Base-by-base conservation (phyloP, 2,797 vertebrate genomes). In the Eulemur albifrons region DNA sequence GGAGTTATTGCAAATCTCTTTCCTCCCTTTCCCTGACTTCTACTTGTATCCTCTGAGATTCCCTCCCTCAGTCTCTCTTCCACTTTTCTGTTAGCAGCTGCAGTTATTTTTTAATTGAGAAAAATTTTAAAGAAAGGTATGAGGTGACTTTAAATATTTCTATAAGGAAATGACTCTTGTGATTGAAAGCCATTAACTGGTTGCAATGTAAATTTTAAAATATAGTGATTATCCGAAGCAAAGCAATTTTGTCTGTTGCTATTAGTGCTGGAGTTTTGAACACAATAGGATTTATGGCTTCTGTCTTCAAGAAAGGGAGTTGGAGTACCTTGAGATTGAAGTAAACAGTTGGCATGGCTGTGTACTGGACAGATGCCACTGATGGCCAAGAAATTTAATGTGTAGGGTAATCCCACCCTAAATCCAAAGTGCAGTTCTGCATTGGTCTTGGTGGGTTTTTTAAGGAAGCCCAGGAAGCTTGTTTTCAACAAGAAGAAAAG, bases 171-270 rank as follows among this genome's bases (percentile, higher is more conserved):
- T 96, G 94, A 59, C 35, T 96, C 73, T 90, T 93, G 67, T 97
- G 95, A 97, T 97, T 97, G 94, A 96, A 95, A 92, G 80, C 88
- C 96, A 97, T 98, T 97, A 97, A 70, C 84, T 98, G 96, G 94
- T 98, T 98, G 72, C 89, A 97, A 95, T 88, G 59, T 95, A 98
- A 96, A 87, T 97, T 98, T 97, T 97, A 95, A 98, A 97, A 98
- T 97, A 59, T 93, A 96, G 65, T 95, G 92, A 93, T 83, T 91
- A 97, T 93, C 70, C 94, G 84, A 98, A 97, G 80, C 61, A 97
- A 97, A 98, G 88, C 63, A 95, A 82, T 92, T 83, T 97, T 93
- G 30, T 97, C 93, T 98, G 82, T 97, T 98, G 97, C 96, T 97
- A 83, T 97, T 98, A 97, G 87, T 0, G 0, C 77, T 97, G 92